Conservation (phyloP, 2,797 vertebrate genomes). For the Apogon hyalosoma region DNA sequence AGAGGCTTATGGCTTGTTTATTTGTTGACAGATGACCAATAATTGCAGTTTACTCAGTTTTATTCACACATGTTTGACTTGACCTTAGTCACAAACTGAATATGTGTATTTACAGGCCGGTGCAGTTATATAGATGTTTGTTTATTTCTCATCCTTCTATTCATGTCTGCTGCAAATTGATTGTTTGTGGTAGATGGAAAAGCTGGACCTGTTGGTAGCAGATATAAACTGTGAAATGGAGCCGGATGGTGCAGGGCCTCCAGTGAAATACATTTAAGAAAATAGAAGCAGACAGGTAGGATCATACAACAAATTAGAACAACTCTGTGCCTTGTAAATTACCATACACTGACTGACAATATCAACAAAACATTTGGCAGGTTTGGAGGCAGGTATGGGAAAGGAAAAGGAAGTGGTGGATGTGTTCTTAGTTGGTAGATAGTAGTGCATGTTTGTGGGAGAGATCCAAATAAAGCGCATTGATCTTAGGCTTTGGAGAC, state of each 20-base stretch:
- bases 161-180: too few relatives aligned
- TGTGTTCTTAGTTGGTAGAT: slow-evolving; percentile 24
- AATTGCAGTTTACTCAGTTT: neutral
- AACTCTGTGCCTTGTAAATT: neutral
- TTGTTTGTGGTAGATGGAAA: slow-evolving; percentile 29
- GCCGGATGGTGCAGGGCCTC: neutral
- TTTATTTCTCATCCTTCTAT: too few relatives aligned
- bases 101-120: neutral
- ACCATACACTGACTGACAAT: neutral
- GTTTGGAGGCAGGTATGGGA: neutral
- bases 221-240: slow-evolving; percentile 15
- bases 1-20: neutral
- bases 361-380: neutral
- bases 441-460: neutral
- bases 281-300: neutral
- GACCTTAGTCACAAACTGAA: neutral
- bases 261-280: neutral
- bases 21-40: neutral
- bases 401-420: neutral
- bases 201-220: slow-evolving; percentile 12
- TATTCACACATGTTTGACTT: neutral
- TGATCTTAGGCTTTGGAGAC: neutral
- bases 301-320: neutral
- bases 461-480: slow-evolving; percentile 31
- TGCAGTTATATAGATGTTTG: neutral